Evolutionary conservation across 2,113 vertebrate species (phyloP).

Genomic region (Cyprinodon tularosa): DNA sequence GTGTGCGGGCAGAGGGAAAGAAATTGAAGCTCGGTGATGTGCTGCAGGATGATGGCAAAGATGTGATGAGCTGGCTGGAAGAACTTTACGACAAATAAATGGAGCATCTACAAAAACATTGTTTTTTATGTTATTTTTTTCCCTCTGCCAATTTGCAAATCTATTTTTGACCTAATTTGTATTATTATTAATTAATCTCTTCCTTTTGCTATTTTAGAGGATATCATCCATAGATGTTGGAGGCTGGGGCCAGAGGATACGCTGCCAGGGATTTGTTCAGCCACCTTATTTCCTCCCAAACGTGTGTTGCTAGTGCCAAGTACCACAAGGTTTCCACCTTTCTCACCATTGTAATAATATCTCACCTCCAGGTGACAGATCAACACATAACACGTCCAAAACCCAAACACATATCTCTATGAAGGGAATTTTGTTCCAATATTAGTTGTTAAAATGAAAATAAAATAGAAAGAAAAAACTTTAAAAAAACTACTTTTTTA

Average conservation of each 20-base stretch:
- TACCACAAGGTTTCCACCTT: no score
- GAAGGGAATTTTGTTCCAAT: no score
- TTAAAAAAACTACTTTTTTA: no score
- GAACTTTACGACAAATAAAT: background rate
- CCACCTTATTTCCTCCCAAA: no score
- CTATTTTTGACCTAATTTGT: background rate
- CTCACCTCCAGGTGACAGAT: background rate
- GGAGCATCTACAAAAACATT: background rate
- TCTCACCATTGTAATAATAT: no score
- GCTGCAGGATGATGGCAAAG: constrained; percentile 8
- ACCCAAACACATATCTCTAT: background rate
- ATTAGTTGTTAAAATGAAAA: no score
- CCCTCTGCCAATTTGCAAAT: background rate
- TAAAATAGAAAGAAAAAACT: no score
- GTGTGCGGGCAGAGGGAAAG: background rate
- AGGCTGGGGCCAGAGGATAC: no score
- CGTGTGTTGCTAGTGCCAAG: no score
- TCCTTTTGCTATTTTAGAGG: background rate
- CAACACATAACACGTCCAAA: background rate
- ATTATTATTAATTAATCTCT: background rate
- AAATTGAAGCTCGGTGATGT: background rate
- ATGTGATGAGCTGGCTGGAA: background rate
- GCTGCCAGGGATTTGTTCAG: no score
- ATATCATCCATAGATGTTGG: no score
- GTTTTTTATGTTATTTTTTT: background rate